A percentile compares a stretch with the other conserved stretches of the same genome.
Evolutionary conservation across 2,888 invertebrate genomes (phyloP).

Genomic region (Eupeodes luniger): DNA sequence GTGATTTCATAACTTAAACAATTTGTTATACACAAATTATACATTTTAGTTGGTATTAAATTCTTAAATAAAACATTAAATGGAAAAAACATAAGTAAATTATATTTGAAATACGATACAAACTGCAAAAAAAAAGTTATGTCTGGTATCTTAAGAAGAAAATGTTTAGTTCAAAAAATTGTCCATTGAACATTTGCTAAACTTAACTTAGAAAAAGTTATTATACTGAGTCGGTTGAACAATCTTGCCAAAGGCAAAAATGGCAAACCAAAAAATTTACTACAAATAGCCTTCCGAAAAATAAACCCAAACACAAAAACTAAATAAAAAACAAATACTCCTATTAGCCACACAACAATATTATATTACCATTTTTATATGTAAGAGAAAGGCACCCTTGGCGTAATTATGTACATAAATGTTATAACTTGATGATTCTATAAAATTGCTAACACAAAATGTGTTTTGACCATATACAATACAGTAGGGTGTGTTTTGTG

Average conservation of each 20-base stretch:
- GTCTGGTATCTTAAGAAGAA: no score
- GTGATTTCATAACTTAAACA: no score
- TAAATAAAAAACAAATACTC: conserved; percentile 13
- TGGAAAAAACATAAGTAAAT: no score
- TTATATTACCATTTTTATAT: conserved; percentile 8
- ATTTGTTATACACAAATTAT: no score
- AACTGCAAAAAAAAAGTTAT: no score
- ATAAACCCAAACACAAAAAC: neutral
- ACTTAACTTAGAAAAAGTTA: no score
- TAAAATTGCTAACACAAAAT: conserved; percentile 51
- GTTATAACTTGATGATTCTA: conserved; percentile 37
- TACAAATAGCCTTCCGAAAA: conserved; percentile 24
- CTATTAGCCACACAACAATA: conserved; percentile 32
- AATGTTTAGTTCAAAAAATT: no score
- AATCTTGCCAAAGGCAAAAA: conserved; percentile 56
- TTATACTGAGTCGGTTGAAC: conserved; percentile 1
- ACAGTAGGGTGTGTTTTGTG: no score
- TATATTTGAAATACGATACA: no score
- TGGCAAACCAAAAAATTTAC: conserved; percentile 56
- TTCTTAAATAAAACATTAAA: no score
- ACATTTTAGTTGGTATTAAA: no score
- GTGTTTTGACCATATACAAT: conserved; percentile 9
- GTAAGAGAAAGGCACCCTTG: conserved; percentile 43
- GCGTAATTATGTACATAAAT: conserved; percentile 33
- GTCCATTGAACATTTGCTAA: no score